Evolutionary conservation across 2,797 vertebrate genomes (phyloP), one percentile per base, ranked within the genome.

Genomic region (Miichthys miiuy): DNA sequence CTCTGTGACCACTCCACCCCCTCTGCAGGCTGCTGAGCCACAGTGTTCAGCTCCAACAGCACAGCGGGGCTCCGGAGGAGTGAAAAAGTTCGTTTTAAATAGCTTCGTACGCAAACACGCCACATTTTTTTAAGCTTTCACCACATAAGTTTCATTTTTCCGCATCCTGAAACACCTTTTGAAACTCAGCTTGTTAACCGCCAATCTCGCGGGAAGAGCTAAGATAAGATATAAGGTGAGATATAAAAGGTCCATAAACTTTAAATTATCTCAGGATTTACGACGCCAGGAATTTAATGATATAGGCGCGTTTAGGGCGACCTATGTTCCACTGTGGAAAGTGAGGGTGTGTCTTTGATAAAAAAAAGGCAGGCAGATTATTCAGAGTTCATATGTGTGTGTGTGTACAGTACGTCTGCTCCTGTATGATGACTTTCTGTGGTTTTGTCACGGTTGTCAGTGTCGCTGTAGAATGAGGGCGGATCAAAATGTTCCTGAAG

Each of bases 331-430:
- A 87, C 84, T 78, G 79, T 72, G 79, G 84, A 57, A 21, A 54
- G 30, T 38, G 34, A 89, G 87, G 93, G 91, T 78, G 92, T 78
- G 73, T 87, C 82, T 25, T 30, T 72, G 72, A 87, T 85, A 30
- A 30, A 30, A 30, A 30, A 81, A 27, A 48, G 48, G 55, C 67
- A 38, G 65, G 52, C 82, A 89, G 83, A 89, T 86, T 90, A 82
- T 89, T 87, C 77, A 72, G 80, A 50, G 73, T 46, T 72, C 61
- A 79, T 87, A 62, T 81, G 81, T 34, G 30, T 64, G 51, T 62
- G 57, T 30, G 27, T 25, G 56, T 54, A 54, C 67, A 77, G 72
- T 74, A 47, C 63, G 76, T 75, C 54, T 79, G 27, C n/a, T 2
- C 52, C 18, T 52, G 3, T 81, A 44, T 69, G 30, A 79, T 6